Conservation (phyloP, 2,797 vertebrate species). For the Leptoclinus maculatus region DNA sequence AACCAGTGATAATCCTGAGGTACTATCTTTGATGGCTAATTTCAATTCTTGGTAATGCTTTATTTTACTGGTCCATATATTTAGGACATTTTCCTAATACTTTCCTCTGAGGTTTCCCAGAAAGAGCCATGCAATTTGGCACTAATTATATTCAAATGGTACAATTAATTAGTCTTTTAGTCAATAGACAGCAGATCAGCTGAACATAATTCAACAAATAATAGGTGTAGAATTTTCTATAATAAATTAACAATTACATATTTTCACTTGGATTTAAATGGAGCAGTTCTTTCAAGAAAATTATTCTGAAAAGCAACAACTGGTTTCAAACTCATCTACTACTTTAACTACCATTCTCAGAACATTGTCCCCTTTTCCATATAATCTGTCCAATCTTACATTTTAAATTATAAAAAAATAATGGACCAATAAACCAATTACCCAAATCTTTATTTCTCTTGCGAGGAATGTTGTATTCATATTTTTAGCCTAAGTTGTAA, state of each 20-base stretch:
- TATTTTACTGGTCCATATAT: background rate
- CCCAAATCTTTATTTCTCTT: conserved; percentile 1
- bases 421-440: background rate
- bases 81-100: background rate
- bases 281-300: background rate
- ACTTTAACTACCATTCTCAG: background rate
- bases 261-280: background rate
- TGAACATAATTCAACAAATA: background rate
- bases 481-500: conserved; percentile 13
- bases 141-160: background rate
- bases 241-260: background rate
- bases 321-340: background rate
- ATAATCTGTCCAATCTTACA: background rate
- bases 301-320: background rate
- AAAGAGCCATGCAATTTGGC: background rate
- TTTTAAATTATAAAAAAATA: background rate
- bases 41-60: background rate
- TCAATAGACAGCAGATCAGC: background rate
- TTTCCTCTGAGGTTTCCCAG: background rate
- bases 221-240: background rate
- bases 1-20: background rate
- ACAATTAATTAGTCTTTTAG: too few relatives aligned
- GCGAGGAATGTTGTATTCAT: background rate
- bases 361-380: background rate
- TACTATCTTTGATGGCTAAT: background rate